Evolutionary conservation across 2,888 invertebrate genomes (phyloP), one percentile per base, ranked within the genome.

Genomic region (Daptonema setosum): DNA sequence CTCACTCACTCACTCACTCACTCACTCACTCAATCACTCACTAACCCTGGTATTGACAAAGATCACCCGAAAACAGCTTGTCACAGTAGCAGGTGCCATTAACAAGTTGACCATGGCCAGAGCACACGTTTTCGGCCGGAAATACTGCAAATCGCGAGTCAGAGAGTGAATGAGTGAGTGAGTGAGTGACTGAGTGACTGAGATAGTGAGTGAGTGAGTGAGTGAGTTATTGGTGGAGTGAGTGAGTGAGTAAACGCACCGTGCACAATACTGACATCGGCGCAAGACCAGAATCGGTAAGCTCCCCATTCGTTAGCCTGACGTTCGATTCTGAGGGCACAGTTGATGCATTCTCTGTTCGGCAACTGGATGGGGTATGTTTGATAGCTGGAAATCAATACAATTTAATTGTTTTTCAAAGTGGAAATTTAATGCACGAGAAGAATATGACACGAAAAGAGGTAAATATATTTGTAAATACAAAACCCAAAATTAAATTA

Each of bases 281-380:
- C 84, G 70, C 93, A 93, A 0, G 87, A 87, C 87, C 87, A 90
- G 76, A 93, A 91, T 60, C 82, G 76, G 73, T 90, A 91, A 65
- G 77, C 79, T 0, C 82, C 80, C 87, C 88, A 91, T 75, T 95
- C 91, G 28, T 80, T 79, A 0, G 91, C 91, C 73, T 91, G 85
- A 0, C 91, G 77, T 56, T 87, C 78, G 62, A 95, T 76, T 59
- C 91, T 80, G 45, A 95, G 76, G 0, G 87, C 86, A 72, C 93
- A 95, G 72, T 87, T 84, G 58, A 78, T 77, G 70, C 93, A 95
- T 47, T 80, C 80, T 67, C 85, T 81, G 47, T 76, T 73, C 0
- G 91, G 90, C 52, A 93, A 74, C 54, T 79, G 81, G 2, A 91
- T 83, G 63, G 79, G 78, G 71, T 82, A 85, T 54, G 80, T 78